These are phyloP conservation scores for Rafetus swinhoei DNA, from an alignment of 2,113 vertebrate species.

Conservation along the genomic window DNA sequence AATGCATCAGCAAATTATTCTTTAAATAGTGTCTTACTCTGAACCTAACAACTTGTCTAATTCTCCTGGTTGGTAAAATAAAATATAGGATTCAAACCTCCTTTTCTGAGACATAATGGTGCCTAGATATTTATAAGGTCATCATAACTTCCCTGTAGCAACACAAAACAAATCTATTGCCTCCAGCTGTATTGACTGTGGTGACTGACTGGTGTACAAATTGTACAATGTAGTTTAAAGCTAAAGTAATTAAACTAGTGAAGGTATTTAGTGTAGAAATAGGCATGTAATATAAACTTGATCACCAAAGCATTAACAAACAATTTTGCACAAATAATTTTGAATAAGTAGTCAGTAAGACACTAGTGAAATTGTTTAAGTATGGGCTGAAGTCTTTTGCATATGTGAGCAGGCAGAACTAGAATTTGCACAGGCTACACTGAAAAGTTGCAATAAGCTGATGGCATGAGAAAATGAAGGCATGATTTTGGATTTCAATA, in stretches of 20 bases:
- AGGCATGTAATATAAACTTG: not conserved
- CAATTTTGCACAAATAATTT: not conserved
- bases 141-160: slow-evolving; percentile 2
- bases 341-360: not conserved
- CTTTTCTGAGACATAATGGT: not conserved
- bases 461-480: not conserved
- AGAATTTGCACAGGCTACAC: not conserved
- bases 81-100: not conserved
- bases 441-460: not conserved
- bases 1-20: slow-evolving; percentile 12
- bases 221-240: not conserved
- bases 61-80: not conserved
- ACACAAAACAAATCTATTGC: not conserved
- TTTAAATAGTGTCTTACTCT: slow-evolving; percentile 1
- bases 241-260: not conserved
- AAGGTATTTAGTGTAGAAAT: slow-evolving; percentile 9
- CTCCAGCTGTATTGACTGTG: not conserved
- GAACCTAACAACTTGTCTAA: not conserved
- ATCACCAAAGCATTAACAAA: not conserved
- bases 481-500: not conserved
- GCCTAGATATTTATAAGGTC: not conserved
- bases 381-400: not conserved
- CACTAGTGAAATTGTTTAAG: not conserved
- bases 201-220: not conserved
- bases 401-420: not conserved